Conservation (phyloP, 2,797 vertebrate species). For the Poecilia wingei region DNA sequence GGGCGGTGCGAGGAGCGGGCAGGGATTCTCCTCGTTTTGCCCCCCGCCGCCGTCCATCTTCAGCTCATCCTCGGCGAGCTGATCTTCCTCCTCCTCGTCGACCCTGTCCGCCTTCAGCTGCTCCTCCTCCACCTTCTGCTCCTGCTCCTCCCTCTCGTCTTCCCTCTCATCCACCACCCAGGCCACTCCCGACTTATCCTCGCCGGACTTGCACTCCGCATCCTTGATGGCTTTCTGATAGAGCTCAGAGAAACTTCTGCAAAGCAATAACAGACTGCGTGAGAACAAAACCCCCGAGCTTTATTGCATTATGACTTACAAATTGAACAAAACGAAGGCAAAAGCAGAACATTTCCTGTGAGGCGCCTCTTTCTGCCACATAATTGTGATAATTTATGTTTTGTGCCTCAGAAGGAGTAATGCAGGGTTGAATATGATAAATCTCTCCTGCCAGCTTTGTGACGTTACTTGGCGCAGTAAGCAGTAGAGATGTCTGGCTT, state of each 20-base stretch:
- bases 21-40: constrained; percentile 48
- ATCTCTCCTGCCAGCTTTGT: constrained; percentile 32
- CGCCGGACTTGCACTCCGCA: constrained; percentile 82
- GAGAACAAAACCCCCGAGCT: background rate
- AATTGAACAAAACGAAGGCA: constrained; percentile 19
- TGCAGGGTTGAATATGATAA: constrained; percentile 27
- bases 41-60: constrained; percentile 55
- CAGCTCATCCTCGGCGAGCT: constrained; percentile 50
- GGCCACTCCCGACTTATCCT: constrained; percentile 78
- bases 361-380: constrained; percentile 26
- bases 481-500: constrained; percentile 23
- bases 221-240: constrained; percentile 91
- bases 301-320: constrained; percentile 16
- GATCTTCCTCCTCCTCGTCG: constrained; percentile 44
- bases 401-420: constrained; percentile 34
- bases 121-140: constrained; percentile 12
- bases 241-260: constrained; percentile 91
- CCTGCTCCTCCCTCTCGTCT: constrained; percentile 60
- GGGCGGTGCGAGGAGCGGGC: constrained; percentile 62
- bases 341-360: constrained; percentile 26
- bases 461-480: constrained; percentile 11
- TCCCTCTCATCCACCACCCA: constrained; percentile 83
- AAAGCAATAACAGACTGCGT: constrained; percentile 2
- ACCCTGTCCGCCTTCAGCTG: constrained; percentile 44
- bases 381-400: constrained; percentile 34